Evolutionary conservation across 2,888 invertebrate species (phyloP).

Genomic region (Lordiphosa andalusiaca): DNA sequence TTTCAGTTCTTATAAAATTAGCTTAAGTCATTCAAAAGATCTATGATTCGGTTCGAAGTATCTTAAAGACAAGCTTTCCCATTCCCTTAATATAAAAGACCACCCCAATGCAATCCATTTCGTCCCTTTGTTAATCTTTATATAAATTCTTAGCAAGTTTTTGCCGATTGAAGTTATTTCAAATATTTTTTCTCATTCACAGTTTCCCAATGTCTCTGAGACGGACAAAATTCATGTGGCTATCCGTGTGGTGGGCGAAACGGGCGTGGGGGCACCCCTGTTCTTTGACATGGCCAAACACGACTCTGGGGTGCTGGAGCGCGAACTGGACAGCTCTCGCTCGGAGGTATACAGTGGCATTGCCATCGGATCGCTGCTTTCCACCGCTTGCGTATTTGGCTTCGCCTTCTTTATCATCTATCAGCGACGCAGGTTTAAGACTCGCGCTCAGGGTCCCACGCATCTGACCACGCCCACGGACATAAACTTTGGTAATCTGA

Average conservation of each 20-base stretch:
- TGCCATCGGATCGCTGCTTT: conserved; percentile 76
- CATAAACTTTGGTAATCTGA: conserved; percentile 77
- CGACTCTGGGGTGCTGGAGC: conserved; percentile 60
- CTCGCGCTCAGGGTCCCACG: conserved; percentile 72
- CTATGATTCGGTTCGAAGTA: no score
- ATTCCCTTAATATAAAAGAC: no score
- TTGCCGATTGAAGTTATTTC: no score
- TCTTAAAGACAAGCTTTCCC: no score
- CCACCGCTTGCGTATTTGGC: conserved; percentile 72
- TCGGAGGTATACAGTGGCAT: conserved; percentile 78
- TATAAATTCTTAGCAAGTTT: no score
- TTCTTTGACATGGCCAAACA: conserved; percentile 75
- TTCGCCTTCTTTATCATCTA: conserved; percentile 77
- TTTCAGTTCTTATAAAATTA: no score
- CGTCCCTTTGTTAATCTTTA: no score
- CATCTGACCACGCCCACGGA: conserved; percentile 77
- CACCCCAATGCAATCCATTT: no score
- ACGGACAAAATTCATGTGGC: conserved; percentile 79
- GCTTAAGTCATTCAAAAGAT: no score
- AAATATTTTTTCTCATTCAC: not conserved
- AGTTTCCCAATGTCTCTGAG: conserved; percentile 79
- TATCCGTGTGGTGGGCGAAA: conserved; percentile 79
- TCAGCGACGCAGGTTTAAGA: conserved; percentile 77
- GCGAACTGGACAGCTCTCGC: conserved; percentile 52
- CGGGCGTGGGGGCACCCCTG: conserved; percentile 79